Evolutionary conservation across 2,888 invertebrate genomes (phyloP), one percentile per base, ranked within the genome.

Genomic region (Epiblema foenella): DNA sequence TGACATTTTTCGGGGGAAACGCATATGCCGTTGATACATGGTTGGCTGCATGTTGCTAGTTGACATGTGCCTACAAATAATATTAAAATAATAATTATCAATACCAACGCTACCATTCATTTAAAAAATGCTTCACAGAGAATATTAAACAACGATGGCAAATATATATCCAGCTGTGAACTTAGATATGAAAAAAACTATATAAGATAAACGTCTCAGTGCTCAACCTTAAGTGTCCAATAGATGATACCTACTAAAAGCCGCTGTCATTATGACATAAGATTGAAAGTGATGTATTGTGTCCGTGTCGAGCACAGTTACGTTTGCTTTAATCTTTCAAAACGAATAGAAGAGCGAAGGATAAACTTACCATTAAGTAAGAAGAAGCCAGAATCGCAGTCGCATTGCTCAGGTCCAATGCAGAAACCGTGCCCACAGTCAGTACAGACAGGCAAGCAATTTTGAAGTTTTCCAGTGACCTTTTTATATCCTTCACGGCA

Each of bases 341-440:
- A 24, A 24, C 24, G 24, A 24, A 24, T 3, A 24, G 24, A 24
- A 24, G 24, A 24, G 24, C 1, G 1, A 24, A 24, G 24, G 24
- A 24, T 46, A 7, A 5, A 46, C 42, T 15, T 46, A 46, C 42
- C 42, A 12, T 46, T 46, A 12, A 46, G 42, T 46, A 46, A 46
- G n/a, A 15, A 29, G 75, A 89, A 94, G 2, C 92, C 93, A 0
- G 82, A 76, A 11, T 87, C 79, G 75, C 94, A 94, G 71, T 86
- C 76, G 73, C 94, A 94, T 0, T 81, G 85, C 57, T 93, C 87
- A 1, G 94, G 94, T 0, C 88, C 81, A 0, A 77, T 68, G 39
- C 90, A 90, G 0, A 64, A 75, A 3, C 85, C 82, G 52, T 81
- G 75, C 0, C 51, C 67, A 56, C 81, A 81, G 17, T 62, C 64